Percentiles rank a stretch among this genome's conserved stretches.
Evolutionary conservation across 2,797 vertebrate species (phyloP).

Genomic region (Fratercula arctica): DNA sequence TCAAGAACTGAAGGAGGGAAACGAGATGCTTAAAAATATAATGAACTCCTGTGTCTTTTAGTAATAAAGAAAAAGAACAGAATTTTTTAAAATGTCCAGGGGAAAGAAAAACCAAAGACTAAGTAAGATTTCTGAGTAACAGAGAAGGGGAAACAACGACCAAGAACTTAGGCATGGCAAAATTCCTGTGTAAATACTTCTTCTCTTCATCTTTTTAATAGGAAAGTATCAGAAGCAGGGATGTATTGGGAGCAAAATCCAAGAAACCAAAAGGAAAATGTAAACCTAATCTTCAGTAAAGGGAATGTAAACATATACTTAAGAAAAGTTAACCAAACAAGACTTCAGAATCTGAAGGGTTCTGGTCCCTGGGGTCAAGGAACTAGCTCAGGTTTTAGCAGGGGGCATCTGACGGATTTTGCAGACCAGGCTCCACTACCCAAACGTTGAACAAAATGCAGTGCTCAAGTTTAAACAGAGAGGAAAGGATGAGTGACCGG

Average conservation of each 20-base stretch:
- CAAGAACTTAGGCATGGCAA: neutral
- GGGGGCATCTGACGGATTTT: neutral
- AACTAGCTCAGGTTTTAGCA: neutral
- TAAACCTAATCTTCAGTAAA: neutral
- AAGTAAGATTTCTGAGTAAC: neutral
- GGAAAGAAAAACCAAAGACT: neutral
- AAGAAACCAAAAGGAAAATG: neutral
- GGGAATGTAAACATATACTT: neutral
- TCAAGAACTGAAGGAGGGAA: constrained; percentile 18
- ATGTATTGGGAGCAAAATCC: neutral
- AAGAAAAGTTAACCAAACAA: neutral
- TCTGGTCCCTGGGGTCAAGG: neutral
- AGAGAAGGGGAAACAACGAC: neutral
- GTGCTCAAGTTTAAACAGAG: neutral
- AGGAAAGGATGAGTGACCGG: neutral
- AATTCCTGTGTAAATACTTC: constrained; percentile 8
- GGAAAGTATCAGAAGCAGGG: neutral
- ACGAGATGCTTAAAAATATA: constrained; percentile 27
- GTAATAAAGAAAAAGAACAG: neutral
- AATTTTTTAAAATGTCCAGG: neutral
- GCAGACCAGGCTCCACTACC: neutral
- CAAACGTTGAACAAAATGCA: neutral
- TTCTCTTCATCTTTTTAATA: neutral
- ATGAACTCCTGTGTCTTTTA: neutral
- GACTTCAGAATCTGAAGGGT: neutral